A percentile compares a stretch with the other conserved stretches of the same genome.
Conservation (phyloP, 2,113 vertebrate species). For the Fregetta grallaria region DNA sequence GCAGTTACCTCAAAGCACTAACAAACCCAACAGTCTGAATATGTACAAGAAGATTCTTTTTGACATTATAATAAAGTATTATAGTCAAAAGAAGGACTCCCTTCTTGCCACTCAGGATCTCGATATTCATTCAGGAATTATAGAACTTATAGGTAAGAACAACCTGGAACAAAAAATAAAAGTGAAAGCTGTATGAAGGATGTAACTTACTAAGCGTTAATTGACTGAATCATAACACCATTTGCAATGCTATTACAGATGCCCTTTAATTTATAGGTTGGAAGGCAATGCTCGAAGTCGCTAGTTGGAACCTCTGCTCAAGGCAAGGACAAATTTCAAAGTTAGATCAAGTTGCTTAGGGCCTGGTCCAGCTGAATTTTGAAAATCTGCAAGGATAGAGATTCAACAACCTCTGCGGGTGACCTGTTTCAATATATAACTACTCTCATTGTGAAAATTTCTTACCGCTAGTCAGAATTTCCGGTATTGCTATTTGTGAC, state of each 20-base stretch:
- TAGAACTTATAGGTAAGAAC: slow-evolving; percentile 81
- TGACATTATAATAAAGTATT: slow-evolving; percentile 83
- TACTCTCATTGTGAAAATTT: background rate
- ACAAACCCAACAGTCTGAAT: slow-evolving; percentile 17
- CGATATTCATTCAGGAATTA: slow-evolving; percentile 78
- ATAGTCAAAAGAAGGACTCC: slow-evolving; percentile 78
- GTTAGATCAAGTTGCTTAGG: background rate
- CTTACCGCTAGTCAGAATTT: background rate
- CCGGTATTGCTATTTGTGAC: background rate
- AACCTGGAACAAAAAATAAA: background rate
- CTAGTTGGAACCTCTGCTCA: background rate
- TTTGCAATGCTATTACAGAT: background rate
- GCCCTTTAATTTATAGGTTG: background rate
- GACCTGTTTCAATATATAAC: background rate
- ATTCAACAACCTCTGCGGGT: background rate
- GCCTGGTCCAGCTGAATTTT: background rate
- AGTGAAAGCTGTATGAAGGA: background rate
- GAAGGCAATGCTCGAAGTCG: background rate
- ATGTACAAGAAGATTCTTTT: slow-evolving; percentile 82
- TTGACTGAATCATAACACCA: background rate
- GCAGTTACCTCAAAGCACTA: slow-evolving; percentile 71
- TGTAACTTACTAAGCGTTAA: background rate
- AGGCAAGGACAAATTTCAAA: background rate
- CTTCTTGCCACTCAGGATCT: slow-evolving; percentile 78
- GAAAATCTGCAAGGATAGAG: background rate